Conservation (phyloP, 2,113 vertebrate genomes). For the Brienomyrus brachyistius region DNA sequence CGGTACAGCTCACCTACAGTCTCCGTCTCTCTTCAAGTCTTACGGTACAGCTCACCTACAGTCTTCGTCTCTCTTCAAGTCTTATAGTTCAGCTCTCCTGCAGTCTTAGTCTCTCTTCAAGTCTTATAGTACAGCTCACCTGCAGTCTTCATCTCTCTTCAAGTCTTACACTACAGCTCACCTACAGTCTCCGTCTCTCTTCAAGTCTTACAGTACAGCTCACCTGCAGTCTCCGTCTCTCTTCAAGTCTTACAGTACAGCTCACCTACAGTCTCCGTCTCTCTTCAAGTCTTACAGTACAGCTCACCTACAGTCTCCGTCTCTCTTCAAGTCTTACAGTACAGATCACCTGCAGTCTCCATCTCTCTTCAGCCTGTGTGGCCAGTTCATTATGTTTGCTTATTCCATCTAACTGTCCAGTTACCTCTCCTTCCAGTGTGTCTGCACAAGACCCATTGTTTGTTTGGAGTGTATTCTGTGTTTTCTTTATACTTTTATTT, state of each 20-base stretch:
- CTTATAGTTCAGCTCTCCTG: too few relatives aligned
- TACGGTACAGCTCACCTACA: not conserved
- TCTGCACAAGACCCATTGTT: not conserved
- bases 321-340: not conserved
- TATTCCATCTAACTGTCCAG: not conserved
- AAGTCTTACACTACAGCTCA: too few relatives aligned
- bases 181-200: too few relatives aligned
- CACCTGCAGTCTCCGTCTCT: not conserved
- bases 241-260: not conserved
- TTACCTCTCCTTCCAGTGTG: not conserved
- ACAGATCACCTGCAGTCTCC: not conserved
- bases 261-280: not conserved
- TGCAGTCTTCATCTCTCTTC: too few relatives aligned
- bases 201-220: not conserved
- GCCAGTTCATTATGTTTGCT: not conserved
- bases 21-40: not conserved
- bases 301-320: not conserved
- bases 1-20: not conserved
- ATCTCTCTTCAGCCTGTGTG: not conserved
- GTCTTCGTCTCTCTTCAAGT: too few relatives aligned
- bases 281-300: not conserved
- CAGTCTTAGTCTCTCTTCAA: not conserved
- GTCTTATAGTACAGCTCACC: not conserved
- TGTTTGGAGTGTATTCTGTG: not conserved
- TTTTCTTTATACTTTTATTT: not conserved